Conservation (phyloP, 2,797 vertebrate species). For the Otus scops region DNA sequence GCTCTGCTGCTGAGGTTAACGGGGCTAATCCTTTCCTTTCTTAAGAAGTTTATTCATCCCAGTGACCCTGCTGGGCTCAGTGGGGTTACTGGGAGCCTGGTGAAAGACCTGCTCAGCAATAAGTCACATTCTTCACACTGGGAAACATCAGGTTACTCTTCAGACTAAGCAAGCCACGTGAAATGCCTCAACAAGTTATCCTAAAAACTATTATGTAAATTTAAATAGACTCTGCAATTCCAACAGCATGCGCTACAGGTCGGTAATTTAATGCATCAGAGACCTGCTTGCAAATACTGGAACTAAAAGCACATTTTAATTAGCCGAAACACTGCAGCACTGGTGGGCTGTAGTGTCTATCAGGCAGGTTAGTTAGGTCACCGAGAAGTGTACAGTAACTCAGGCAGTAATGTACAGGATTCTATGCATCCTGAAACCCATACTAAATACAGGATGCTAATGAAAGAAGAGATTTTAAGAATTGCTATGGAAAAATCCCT, state of each 20-base stretch:
- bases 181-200: not conserved
- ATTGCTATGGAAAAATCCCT: not conserved
- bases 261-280: not conserved
- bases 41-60: not conserved
- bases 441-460: not conserved
- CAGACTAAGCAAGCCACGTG: not conserved
- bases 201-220: not conserved
- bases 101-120: not conserved
- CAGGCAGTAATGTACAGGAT: not conserved
- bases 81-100: not conserved
- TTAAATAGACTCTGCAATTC: not conserved
- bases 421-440: not conserved
- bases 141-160: not conserved
- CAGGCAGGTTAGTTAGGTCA: not conserved
- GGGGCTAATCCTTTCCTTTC: not conserved
- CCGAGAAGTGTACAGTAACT: not conserved
- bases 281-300: not conserved
- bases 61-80: not conserved
- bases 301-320: slow-evolving; percentile 4
- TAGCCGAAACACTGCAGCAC: not conserved
- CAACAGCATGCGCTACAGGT: not conserved
- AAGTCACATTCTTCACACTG: not conserved
- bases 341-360: not conserved
- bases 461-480: not conserved
- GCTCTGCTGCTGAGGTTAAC: not conserved